Evolutionary conservation across 2,888 invertebrate genomes (phyloP).

Genomic region (Brachypalpus laphriformis): DNA sequence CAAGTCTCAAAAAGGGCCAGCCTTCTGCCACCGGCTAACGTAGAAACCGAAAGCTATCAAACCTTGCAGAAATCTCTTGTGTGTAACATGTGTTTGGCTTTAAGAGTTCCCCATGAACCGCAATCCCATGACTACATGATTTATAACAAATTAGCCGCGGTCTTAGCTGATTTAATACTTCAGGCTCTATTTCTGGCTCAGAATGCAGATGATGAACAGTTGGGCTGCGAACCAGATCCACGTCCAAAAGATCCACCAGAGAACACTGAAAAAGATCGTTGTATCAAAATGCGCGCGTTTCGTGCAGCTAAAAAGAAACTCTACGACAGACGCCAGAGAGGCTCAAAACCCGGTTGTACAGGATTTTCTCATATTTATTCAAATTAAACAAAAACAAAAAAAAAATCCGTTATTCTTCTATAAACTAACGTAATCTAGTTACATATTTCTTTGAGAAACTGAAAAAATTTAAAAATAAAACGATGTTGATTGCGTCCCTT

Average conservation of each 20-base stretch:
- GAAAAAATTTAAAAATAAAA: constrained; percentile 4
- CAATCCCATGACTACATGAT: constrained; percentile 31
- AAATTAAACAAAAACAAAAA: constrained; percentile 27
- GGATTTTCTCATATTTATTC: constrained; percentile 26
- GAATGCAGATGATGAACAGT: neutral
- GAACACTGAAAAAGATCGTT: constrained; percentile 9
- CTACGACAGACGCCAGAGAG: neutral
- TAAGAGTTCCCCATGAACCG: constrained; percentile 24
- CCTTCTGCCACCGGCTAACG: neutral
- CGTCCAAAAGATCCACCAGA: neutral
- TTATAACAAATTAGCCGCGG: constrained; percentile 48
- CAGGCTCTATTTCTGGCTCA: constrained; percentile 50
- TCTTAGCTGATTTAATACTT: constrained; percentile 47
- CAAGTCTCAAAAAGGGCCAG: constrained; percentile 19
- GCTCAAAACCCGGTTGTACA: neutral
- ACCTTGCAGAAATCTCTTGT: constrained; percentile 46
- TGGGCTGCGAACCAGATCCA: neutral
- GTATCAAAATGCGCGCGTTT: constrained; percentile 18
- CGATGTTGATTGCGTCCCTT: constrained; percentile 16
- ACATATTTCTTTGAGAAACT: constrained; percentile 11
- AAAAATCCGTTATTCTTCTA: constrained; percentile 38
- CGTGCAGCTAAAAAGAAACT: constrained; percentile 46
- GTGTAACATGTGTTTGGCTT: constrained; percentile 48
- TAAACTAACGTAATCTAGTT: constrained; percentile 23
- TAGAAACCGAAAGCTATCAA: constrained; percentile 48